Evolutionary conservation across 1,140 invertebrate species (phyloP).

Genomic region (Halyomorpha halys): DNA sequence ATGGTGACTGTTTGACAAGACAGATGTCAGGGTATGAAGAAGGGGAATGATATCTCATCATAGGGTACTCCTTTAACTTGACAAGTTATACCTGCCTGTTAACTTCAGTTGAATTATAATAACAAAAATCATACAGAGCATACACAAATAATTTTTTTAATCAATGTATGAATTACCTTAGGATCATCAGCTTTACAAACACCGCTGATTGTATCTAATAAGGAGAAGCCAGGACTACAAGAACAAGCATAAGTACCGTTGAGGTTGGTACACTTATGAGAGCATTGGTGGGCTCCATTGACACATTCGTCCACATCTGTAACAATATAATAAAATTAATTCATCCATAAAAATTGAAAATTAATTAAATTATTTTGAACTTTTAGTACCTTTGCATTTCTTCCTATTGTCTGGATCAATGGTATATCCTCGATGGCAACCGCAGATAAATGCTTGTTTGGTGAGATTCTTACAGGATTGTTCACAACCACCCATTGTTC

Average conservation of each 20-base stretch:
- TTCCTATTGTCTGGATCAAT: slow-evolving; percentile 63
- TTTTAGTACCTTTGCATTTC: slow-evolving; percentile 50
- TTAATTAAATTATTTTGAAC: background rate
- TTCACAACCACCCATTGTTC: slow-evolving; percentile 78
- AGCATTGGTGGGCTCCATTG: slow-evolving; percentile 72
- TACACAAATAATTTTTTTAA: too few relatives aligned
- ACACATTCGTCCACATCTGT: slow-evolving; percentile 84
- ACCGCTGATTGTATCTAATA: slow-evolving; percentile 64
- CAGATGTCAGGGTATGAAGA: too few relatives aligned
- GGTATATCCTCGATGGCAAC: slow-evolving; percentile 63
- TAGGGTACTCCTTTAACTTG: too few relatives aligned
- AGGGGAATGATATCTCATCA: too few relatives aligned
- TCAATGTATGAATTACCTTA: slow-evolving; percentile 39
- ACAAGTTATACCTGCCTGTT: too few relatives aligned
- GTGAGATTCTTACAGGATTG: slow-evolving; percentile 82
- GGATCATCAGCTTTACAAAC: slow-evolving; percentile 61
- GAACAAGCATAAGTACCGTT: slow-evolving; percentile 84
- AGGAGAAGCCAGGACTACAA: slow-evolving; percentile 70
- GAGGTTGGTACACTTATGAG: slow-evolving; percentile 83
- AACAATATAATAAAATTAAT: slow-evolving; percentile 26
- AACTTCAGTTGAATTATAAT: too few relatives aligned
- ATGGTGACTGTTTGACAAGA: too few relatives aligned
- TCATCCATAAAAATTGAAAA: too few relatives aligned
- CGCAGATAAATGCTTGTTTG: slow-evolving; percentile 27
- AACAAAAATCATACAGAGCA: too few relatives aligned